These are phyloP conservation scores for Argyrosomus regius DNA, from an alignment of 2,797 vertebrate genomes.

Conservation along the genomic window DNA sequence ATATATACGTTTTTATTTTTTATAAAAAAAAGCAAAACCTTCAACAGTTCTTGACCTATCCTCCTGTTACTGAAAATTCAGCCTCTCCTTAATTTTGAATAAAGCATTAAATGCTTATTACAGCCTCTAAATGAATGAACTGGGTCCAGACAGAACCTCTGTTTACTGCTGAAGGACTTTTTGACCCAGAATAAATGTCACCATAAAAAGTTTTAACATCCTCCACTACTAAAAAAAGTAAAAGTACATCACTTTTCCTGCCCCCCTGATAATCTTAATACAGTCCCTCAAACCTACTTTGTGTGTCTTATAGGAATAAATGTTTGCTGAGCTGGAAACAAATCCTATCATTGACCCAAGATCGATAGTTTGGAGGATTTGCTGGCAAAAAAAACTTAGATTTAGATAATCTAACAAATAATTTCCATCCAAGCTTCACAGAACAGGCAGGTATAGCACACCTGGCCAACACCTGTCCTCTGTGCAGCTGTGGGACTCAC, in stretches of 20 bases:
- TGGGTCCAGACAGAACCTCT: no score
- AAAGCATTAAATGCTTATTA: background rate
- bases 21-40: background rate
- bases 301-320: no score
- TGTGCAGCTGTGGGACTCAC: slow-evolving; percentile 75
- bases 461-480: slow-evolving; percentile 32
- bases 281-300: background rate
- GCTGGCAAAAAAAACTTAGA: background rate
- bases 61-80: background rate
- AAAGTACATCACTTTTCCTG: background rate
- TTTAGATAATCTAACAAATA: background rate
- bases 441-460: slow-evolving; percentile 14
- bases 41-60: no score
- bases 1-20: background rate
- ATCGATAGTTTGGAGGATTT: background rate
- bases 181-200: background rate
- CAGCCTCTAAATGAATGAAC: no score
- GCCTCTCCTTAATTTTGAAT: background rate
- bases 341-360: background rate
- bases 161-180: no score
- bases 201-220: background rate
- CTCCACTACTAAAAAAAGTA: background rate
- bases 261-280: background rate
- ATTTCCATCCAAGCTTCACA: background rate
- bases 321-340: background rate